These are phyloP conservation scores for Odobenus rosmarus DNA, from an alignment of 2,113 vertebrate species.

Conservation along the genomic window DNA sequence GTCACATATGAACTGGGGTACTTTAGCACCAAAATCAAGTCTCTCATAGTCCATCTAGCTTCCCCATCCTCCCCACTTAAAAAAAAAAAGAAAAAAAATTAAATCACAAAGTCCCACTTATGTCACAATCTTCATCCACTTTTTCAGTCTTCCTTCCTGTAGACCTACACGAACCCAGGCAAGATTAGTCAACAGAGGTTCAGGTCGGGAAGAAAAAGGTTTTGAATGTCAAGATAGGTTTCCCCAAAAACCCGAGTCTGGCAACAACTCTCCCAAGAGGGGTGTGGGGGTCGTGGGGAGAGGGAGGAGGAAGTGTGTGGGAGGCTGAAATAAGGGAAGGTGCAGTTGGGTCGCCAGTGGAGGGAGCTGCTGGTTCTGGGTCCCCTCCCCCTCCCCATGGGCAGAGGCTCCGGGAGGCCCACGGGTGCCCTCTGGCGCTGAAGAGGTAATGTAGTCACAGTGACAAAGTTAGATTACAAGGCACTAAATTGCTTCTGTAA, in stretches of 20 bases:
- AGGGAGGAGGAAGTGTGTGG: slow-evolving; percentile 39
- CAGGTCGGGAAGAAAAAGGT: slow-evolving; percentile 65
- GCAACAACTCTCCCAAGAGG: slow-evolving; percentile 60
- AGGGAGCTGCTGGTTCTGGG: slow-evolving; percentile 88
- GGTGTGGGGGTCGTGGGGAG: slow-evolving; percentile 78
- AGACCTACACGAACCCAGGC: slow-evolving; percentile 86
- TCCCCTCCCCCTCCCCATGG: slow-evolving; percentile 78
- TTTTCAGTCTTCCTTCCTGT: slow-evolving; percentile 86
- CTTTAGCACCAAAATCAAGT: slow-evolving; percentile 91
- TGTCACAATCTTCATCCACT: slow-evolving; percentile 84
- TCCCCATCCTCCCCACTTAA: slow-evolving; percentile 83
- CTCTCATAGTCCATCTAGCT: slow-evolving; percentile 87
- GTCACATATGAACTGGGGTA: slow-evolving; percentile 90
- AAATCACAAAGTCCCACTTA: slow-evolving; percentile 85
- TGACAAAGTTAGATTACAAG: slow-evolving; percentile 88
- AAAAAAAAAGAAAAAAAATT: slow-evolving; percentile 45
- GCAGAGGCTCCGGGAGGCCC: slow-evolving; percentile 84
- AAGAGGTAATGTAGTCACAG: slow-evolving; percentile 92
- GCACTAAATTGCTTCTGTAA: slow-evolving; percentile 91
- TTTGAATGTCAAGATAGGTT: slow-evolving; percentile 83
- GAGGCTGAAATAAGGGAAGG: slow-evolving; percentile 73
- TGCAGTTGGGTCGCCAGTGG: slow-evolving; percentile 83
- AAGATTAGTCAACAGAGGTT: slow-evolving; percentile 84
- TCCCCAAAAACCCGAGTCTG: slow-evolving; percentile 90
- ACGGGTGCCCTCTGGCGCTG: slow-evolving; percentile 90